Conservation (phyloP, 2,888 invertebrate species). For the Morpho achilles region DNA sequence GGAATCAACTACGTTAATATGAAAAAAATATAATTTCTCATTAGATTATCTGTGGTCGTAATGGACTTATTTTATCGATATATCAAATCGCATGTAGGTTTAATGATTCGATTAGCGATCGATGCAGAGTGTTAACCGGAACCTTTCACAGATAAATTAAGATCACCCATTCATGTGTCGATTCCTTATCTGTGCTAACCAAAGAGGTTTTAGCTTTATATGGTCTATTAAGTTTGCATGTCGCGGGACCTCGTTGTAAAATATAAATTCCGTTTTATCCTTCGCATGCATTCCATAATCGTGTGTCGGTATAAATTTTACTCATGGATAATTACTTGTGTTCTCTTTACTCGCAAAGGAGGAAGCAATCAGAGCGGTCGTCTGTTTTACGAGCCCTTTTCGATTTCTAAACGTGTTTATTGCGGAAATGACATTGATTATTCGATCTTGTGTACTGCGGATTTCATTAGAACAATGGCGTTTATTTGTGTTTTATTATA, state of each 20-base stretch:
- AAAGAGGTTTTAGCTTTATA: conserved; percentile 39
- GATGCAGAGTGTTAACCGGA: conserved; percentile 61
- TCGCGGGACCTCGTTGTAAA: conserved; percentile 54
- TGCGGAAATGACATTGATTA: conserved; percentile 39
- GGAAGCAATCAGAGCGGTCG: conserved; percentile 58
- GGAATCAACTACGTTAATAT: neutral
- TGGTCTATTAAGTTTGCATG: conserved; percentile 62
- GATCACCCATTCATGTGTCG: conserved; percentile 74
- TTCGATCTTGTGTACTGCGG: conserved; percentile 15
- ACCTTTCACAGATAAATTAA: conserved; percentile 71
- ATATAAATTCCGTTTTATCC: conserved; percentile 40
- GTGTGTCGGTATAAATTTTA: conserved; percentile 65
- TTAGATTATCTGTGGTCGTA: conserved; percentile 11
- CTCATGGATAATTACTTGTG: conserved; percentile 60
- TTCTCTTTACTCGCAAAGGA: conserved; percentile 46
- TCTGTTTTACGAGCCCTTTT: conserved; percentile 59
- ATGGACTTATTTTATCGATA: conserved; percentile 26
- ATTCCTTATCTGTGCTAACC: conserved; percentile 59
- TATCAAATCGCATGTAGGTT: conserved; percentile 60
- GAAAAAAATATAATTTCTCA: neutral
- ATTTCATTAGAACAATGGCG: conserved; percentile 11
- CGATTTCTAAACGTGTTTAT: conserved; percentile 57
- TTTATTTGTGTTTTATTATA: neutral
- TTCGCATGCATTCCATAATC: conserved; percentile 42
- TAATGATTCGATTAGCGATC: conserved; percentile 65